A percentile compares a stretch with the other conserved stretches of the same genome.
phyloP scores from a whole-genome alignment of 2,797 vertebrate genomes.

The Onychomys arenicola region DNA sequence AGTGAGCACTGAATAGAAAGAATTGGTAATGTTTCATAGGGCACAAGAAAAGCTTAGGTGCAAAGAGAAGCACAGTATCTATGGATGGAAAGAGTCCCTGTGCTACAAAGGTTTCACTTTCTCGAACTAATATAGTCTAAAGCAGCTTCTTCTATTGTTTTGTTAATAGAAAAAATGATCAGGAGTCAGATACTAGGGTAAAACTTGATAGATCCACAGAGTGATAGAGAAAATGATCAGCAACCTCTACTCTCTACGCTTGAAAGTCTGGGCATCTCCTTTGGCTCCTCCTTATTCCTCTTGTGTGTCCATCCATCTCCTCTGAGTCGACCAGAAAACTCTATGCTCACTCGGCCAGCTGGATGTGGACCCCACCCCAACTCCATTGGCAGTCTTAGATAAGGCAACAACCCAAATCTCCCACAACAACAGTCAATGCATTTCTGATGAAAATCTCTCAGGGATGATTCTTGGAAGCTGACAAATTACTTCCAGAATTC shows the following conservation, averaged over 20 bases:
- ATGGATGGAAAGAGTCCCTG: neutral
- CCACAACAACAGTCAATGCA: neutral
- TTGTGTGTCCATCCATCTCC: neutral
- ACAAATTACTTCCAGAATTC: neutral
- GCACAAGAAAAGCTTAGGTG: neutral
- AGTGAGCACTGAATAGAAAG: neutral
- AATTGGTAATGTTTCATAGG: neutral
- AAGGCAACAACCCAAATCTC: neutral
- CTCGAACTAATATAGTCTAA: neutral
- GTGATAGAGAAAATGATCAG: neutral
- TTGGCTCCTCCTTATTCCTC: neutral
- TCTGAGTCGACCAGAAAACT: neutral
- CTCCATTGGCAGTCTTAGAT: neutral
- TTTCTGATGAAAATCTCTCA: neutral
- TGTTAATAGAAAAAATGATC: neutral
- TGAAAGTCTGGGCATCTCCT: neutral
- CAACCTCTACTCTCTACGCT: neutral
- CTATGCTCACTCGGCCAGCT: neutral
- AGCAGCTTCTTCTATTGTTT: neutral
- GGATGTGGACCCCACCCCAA: neutral
- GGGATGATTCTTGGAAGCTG: neutral
- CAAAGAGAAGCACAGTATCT: neutral
- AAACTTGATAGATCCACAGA: neutral
- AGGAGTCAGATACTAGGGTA: neutral
- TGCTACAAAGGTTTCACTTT: neutral